Base-by-base conservation (phyloP, 2,113 vertebrate genomes). In the Heliornis fulica region DNA sequence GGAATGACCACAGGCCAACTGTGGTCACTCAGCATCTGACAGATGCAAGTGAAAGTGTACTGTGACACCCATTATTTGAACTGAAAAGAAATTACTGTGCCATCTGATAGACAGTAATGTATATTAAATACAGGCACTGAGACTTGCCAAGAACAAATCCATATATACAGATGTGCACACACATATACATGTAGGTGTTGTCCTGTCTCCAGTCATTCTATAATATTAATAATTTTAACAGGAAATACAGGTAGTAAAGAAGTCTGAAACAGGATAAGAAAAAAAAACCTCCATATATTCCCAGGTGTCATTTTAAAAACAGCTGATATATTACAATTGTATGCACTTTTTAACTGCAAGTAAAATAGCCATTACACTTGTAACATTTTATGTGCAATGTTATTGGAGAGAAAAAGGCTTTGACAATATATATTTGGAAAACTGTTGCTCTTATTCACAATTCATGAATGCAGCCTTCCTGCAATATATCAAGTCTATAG, bases 281-380 rank as follows among this genome's bases (percentile, higher is more conserved):
- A 74, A 83, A 87, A 74, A 93, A 76, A 70, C 23, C 88, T 88
- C 80, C n/a, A 11, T 60, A 18, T 92, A 90, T 92, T 90, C 92
- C 95, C 83, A 85, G 82, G 68, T 95, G 95, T 95, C 96, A 96
- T 93, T 97, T 97, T 95, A 96, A 97, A 93, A 93, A 83, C 93
- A 89, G 78, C 59, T 96, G 97, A 97, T 97, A 83, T 95, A 95
- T 96, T 76, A 89, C 90, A 92, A 94, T 95, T 96, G 94, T 83
- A 96, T 90, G 94, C 89, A 95, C 93, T 94, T 97, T 97, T 97
- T 97, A 98, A 97, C 93, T 90, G 94, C 64, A 93, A 97, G 92
- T 97, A 97, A 97, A 97, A 97, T 91, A 96, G 95, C 96, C 97
- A 96, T 97, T 97, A 97, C 95, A 94, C 95, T 97, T 95, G 97